Percentiles rank a stretch among this genome's conserved stretches.
Conservation (phyloP, 2,113 vertebrate species). For the Dipodomys stephensi region DNA sequence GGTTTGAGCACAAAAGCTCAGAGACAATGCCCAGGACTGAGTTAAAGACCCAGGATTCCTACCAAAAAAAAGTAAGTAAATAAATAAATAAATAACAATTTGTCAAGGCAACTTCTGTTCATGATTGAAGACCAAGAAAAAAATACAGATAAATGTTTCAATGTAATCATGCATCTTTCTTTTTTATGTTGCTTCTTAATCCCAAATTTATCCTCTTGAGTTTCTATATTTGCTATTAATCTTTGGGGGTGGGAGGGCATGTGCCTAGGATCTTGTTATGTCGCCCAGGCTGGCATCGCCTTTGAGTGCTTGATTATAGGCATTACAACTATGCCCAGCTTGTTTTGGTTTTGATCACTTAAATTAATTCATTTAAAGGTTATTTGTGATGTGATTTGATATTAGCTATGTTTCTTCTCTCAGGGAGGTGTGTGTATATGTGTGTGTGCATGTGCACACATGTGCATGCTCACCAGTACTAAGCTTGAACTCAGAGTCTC, state of each 20-base stretch:
- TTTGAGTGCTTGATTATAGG: neutral
- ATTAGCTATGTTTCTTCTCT: constrained; percentile 20
- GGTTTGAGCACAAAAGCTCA: neutral
- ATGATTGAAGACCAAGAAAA: constrained; percentile 45
- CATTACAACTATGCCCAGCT: neutral
- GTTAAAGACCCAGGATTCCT: too few relatives aligned
- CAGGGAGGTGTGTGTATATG: neutral
- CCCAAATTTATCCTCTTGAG: neutral
- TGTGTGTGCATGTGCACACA: too few relatives aligned
- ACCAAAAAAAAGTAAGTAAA: too few relatives aligned
- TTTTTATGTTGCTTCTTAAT: neutral
- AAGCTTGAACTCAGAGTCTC: too few relatives aligned
- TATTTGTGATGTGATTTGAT: neutral
- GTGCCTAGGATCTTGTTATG: neutral
- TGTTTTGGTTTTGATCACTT: constrained; percentile 43
- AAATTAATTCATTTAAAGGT: constrained; percentile 1
- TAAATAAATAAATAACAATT: neutral
- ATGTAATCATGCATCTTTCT: neutral
- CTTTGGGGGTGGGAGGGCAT: neutral
- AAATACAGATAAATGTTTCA: neutral
- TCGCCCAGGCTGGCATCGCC: neutral
- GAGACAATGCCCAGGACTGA: too few relatives aligned
- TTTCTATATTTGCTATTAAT: neutral
- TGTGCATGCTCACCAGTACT: neutral
- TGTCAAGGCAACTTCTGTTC: neutral